phyloP scores from a whole-genome alignment of 2,797 vertebrate genomes.

The Acrocephalus scirpaceus region DNA sequence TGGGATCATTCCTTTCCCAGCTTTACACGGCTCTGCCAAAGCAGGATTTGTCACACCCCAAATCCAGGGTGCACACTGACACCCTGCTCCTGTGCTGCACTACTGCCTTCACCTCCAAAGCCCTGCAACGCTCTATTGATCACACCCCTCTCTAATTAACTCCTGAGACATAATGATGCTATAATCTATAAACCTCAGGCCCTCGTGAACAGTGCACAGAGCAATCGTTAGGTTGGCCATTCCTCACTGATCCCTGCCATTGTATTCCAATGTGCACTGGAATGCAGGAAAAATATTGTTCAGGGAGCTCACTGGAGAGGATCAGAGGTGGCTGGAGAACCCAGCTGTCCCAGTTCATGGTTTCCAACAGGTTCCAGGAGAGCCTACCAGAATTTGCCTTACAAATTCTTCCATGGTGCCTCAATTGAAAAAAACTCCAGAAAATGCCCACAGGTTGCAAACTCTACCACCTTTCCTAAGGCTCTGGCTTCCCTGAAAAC shows the following conservation, averaged over 20 bases:
- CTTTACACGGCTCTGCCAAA: accelerated
- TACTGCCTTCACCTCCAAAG: not conserved
- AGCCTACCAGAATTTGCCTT: not conserved
- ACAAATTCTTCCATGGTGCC: not conserved
- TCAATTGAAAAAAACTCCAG: not conserved
- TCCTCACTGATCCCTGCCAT: not conserved
- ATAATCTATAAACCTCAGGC: not conserved
- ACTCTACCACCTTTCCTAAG: not conserved
- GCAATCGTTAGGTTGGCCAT: not conserved
- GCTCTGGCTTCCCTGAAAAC: not conserved
- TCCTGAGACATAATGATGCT: not conserved
- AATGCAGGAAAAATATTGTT: not conserved
- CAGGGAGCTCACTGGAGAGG: not conserved
- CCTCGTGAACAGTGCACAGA: not conserved
- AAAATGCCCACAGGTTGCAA: not conserved
- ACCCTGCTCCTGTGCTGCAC: not conserved
- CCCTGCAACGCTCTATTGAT: not conserved
- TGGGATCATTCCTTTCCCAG: not conserved
- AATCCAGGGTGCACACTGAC: not conserved
- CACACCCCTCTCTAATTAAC: not conserved
- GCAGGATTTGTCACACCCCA: not conserved
- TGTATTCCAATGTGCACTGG: not conserved
- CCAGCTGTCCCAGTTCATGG: not conserved
- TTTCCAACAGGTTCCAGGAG: not conserved
- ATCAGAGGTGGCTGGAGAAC: not conserved